Evolutionary conservation across 2,888 invertebrate genomes (phyloP), one percentile per base, ranked within the genome.

Genomic region (Gortyna flavago): DNA sequence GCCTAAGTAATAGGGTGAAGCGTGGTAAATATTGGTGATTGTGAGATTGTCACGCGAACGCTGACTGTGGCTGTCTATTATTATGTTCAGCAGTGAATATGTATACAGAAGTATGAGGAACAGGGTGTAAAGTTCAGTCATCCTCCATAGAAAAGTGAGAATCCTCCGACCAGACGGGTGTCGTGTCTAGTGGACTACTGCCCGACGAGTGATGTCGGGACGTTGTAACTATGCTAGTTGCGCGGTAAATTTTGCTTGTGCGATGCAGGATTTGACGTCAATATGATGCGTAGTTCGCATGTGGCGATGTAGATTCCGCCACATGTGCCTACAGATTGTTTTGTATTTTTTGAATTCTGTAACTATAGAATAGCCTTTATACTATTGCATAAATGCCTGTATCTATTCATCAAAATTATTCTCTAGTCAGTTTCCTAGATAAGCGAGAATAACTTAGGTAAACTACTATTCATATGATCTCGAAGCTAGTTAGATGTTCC

Each of bases 401-500:
- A 38, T 38, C 16, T 65, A 25, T n/a, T 18, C 7, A 59, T 32
- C 21, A 6, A 25, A 35, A 8, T 11, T 72, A 0, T 18, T 21
- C 2, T 32, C 32, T 21, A 0, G 57, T 41, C 13, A 18, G 32
- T 32, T 3, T 80, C 16, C 35, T 16, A 48, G 48, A 25, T 13
- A 59, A 25, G 6, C 18, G 13, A n/a, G 21, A 29, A 57, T 51
- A 72, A 11, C 41, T 62, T 51, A 18, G 5, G 11, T 41, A 16
- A 41, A 29, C 13, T 57, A 9, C 64, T 64, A 35, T 32, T 25
- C 38, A 75, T 68, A 59, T n/a, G n/a, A n/a, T 18, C n/a, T 44
- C 25, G 5, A 41, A 51, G 72, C 61, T 85, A 85, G 61, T 69
- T 68, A 48, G 57, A 16, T 44, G 72, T 81, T 72, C 76, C 85